These are phyloP conservation scores for Perca fluviatilis DNA, from an alignment of 2,113 vertebrate species.

Conservation along the genomic window DNA sequence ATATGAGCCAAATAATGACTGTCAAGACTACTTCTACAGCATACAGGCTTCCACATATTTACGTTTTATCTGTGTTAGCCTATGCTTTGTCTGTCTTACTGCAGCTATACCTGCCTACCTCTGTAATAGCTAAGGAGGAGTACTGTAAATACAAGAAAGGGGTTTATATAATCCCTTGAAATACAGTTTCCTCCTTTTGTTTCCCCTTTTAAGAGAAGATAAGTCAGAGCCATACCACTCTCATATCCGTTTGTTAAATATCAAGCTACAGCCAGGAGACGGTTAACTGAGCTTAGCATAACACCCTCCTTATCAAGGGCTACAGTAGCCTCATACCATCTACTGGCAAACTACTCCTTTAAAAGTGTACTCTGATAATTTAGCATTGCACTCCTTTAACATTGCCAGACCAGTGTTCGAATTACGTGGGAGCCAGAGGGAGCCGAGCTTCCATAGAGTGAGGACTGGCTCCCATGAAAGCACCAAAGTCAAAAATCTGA, in stretches of 20 bases:
- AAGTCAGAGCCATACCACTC: background rate
- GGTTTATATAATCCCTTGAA: background rate
- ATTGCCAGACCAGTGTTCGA: too few relatives aligned
- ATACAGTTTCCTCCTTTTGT: background rate
- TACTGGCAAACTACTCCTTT: too few relatives aligned
- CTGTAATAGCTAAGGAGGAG: background rate
- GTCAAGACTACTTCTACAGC: constrained; percentile 9
- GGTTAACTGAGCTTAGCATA: background rate
- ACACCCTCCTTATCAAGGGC: too few relatives aligned
- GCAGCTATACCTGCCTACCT: background rate
- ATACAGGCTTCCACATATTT: constrained; percentile 38
- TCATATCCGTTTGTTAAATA: background rate
- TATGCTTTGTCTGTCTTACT: constrained; percentile 10
- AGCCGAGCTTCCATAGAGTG: too few relatives aligned
- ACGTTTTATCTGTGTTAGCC: constrained; percentile 32
- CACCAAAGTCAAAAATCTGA: too few relatives aligned
- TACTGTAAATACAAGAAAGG: background rate
- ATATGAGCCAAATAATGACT: constrained; percentile 62
- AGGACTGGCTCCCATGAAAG: too few relatives aligned
- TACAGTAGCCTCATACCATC: too few relatives aligned
- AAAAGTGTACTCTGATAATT: too few relatives aligned
- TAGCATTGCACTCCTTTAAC: too few relatives aligned
- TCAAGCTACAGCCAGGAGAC: background rate
- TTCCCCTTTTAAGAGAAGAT: background rate
- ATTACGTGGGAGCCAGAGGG: too few relatives aligned